Evolutionary conservation across 2,888 invertebrate species (phyloP), one percentile per base, ranked within the genome.

Genomic region (Oscheius sp.): DNA sequence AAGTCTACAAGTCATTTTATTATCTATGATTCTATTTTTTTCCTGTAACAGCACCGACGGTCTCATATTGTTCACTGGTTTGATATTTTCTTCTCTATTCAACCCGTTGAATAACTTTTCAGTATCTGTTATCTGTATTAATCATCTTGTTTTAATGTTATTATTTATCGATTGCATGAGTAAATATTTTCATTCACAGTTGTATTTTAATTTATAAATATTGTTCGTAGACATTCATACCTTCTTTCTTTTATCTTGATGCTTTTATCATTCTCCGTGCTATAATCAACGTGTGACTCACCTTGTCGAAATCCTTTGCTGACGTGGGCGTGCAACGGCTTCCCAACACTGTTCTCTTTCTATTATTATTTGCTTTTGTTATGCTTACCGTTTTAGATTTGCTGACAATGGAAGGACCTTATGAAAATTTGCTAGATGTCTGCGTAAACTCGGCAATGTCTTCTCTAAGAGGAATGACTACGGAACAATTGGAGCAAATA

Each of bases 401-500:
- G 9, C 35, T 9, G 21, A 27, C 9, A 23, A 66, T 66, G 66
- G 66, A 49, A 9, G 49, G 35, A 16, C 49, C 49, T 9, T 66
- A 66, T 27, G 52, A 52, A 43, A 52, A 66, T 58, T 21, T 59
- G n/a, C 59, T 74, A 6, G 56, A 69, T 18, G 46, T 70, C 1
- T 71, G 66, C 21, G 59, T 75, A 66, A 66, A 58, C 23, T 58
- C 72, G n/a, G 68, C 61, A 27, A 68, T 76, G 49, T 7, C 56
- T 45, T 53, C 55, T 45, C 25, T 27, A 18, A 43, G 83, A 18
- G 80, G 75, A 35, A 81, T 84, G 76, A 77, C 80, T 1, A 83
- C 80, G 16, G 86, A 87, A n/a, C 85, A 87, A 73, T 76, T 87
- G 9, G 76, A 77, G 16, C 73, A 61, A n/a, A 58, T 87, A 21